A percentile compares a stretch with the other conserved stretches of the same genome.
Conservation (phyloP, 1,140 invertebrate species). For the Tetragonula clypearis region DNA sequence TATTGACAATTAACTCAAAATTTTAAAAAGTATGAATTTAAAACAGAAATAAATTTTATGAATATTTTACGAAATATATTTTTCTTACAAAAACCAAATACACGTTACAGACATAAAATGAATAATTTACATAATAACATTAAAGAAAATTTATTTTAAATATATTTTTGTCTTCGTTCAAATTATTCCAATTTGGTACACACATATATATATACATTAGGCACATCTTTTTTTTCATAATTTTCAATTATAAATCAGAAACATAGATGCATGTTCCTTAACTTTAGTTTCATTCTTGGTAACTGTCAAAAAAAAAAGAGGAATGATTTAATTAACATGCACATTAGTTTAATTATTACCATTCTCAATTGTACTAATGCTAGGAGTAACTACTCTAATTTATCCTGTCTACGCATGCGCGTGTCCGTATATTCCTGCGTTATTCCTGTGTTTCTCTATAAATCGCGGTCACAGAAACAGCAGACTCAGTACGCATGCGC, state of each 20-base stretch:
- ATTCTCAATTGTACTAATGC: conserved; percentile 14
- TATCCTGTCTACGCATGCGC: not conserved
- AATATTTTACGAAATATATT: not conserved
- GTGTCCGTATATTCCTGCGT: not conserved
- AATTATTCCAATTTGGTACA: not conserved
- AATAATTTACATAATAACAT: not conserved
- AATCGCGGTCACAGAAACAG: conserved; percentile 32
- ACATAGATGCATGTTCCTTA: not conserved
- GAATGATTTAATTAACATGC: not conserved
- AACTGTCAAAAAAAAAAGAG: not conserved
- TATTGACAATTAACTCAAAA: not conserved
- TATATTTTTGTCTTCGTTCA: not conserved
- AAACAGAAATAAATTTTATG: not conserved
- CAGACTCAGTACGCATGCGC: conserved; percentile 4
- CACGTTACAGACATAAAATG: not conserved
- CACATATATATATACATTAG: not conserved
- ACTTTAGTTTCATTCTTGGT: too few relatives aligned
- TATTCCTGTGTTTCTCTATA: not conserved
- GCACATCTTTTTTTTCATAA: not conserved
- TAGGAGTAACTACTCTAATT: conserved; percentile 9
- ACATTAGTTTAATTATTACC: conserved; percentile 28
- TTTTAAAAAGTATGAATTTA: not conserved
- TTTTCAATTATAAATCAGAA: not conserved
- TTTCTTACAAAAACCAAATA: not conserved
- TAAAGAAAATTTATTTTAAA: not conserved